Base-by-base conservation (phyloP, 2,113 vertebrate genomes). In the Cynoglossus semilaevis region DNA sequence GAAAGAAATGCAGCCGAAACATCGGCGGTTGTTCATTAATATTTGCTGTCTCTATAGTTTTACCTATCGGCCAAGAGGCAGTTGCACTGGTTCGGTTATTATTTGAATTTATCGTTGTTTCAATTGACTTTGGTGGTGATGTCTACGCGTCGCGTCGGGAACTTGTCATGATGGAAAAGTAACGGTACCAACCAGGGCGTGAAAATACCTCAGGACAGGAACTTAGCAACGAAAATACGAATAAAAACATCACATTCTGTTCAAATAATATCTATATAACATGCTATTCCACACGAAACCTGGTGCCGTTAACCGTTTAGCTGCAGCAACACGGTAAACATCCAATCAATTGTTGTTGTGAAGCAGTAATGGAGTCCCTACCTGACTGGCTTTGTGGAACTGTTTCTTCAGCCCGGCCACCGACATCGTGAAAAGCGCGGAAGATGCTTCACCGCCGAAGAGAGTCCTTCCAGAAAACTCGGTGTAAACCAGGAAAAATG, bases 371-470 rank as follows among this genome's bases (percentile, higher is more conserved):
- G 47, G 60, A 61, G 63, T 79, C 44, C 90, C 60, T 89, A 96
- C 94, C 94, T 96, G 94, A 72, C 93, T 96, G 79, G 94, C 94
- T 85, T 95, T 94, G 83, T 95, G 93, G 57, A 96, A 94, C 88
- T 94, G 94, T 80, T 96, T 95, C 88, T 93, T 95, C 58, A 96
- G 87, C 80, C 94, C 94, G 38, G 93, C 92, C 88, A 93, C 91
- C 54, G 92, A 94, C 94, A 94, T 95, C 70, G 62, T 90, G 34
- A 5, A 45, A 2, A 17, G 65, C 16, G 51, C 42, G 22, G 22
- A 29, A 29, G 0, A 6, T 17, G 36, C 37, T 44, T 67, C 64
- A 17, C 51, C 17, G 41, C 16, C 9, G 36, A 19, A 19, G 9
- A 15, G 22, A 59, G 51, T 10, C 22, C 8, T 34, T 37, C 45